Conservation (phyloP, 2,113 vertebrate genomes). For the Colistium nudipinnis region DNA sequence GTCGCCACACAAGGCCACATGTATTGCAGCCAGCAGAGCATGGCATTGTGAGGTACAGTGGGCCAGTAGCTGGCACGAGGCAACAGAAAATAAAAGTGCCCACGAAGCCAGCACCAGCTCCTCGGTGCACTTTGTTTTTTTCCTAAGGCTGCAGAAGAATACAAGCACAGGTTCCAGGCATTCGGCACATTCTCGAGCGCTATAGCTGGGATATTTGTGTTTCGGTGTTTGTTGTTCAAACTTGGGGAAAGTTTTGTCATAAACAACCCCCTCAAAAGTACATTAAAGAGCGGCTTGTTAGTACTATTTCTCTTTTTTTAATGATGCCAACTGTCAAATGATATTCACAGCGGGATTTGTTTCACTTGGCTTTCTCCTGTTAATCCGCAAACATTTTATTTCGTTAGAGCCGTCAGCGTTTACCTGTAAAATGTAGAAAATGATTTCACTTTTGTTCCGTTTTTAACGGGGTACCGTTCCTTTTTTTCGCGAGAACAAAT, state of each 20-base stretch:
- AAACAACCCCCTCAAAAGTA: slow-evolving; percentile 15
- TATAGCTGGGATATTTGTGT: slow-evolving; percentile 41
- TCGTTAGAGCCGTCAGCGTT: slow-evolving; percentile 24
- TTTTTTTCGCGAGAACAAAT: neutral
- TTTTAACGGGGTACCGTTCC: too few species aligned
- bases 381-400: neutral
- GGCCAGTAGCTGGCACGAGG: slow-evolving; percentile 49
- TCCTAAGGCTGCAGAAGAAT: slow-evolving; percentile 15
- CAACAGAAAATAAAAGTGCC: slow-evolving; percentile 32
- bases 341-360: slow-evolving; percentile 13
- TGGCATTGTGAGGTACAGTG: slow-evolving; percentile 46
- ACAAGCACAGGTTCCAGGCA: slow-evolving; percentile 30
- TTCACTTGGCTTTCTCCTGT: slow-evolving; percentile 27
- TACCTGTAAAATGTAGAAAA: neutral
- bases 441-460: too few species aligned
- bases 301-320: slow-evolving; percentile 17
- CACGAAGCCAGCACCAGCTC: slow-evolving; percentile 19
- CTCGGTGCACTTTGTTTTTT: slow-evolving; percentile 2
- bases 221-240: slow-evolving; percentile 39
- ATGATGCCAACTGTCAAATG: slow-evolving; percentile 40
- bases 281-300: slow-evolving; percentile 27
- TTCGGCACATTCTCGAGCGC: slow-evolving; percentile 28
- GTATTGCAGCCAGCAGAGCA: slow-evolving; percentile 23
- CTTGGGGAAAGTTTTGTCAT: slow-evolving; percentile 26
- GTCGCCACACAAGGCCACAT: neutral